Evolutionary conservation across 2,797 vertebrate species (phyloP).

Genomic region (Australoheros facetus): DNA sequence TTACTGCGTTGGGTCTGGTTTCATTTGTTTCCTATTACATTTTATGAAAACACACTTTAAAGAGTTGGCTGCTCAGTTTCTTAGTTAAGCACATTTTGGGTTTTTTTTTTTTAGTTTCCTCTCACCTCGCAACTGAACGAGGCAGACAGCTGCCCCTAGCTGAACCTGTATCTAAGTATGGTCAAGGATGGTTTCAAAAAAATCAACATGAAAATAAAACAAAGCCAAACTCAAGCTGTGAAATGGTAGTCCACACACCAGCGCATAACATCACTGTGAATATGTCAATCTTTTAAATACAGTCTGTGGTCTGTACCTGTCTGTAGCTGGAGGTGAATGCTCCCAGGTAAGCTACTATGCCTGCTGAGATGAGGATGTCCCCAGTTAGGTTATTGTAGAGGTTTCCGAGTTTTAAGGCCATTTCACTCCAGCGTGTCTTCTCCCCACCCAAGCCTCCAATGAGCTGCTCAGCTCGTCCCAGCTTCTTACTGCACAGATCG

Average conservation of each 20-base stretch:
- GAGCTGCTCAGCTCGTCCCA: constrained; percentile 86
- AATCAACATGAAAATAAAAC: no score
- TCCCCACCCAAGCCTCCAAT: constrained; percentile 92
- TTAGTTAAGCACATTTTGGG: no score
- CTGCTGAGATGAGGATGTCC: constrained; percentile 88
- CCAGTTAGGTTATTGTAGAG: constrained; percentile 87
- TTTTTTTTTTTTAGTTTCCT: no score
- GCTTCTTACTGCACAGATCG: constrained; percentile 89
- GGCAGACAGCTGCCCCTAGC: no score
- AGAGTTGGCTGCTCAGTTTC: no score
- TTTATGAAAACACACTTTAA: no score
- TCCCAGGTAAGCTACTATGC: constrained; percentile 87
- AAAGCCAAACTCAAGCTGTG: no score
- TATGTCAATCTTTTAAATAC: not conserved
- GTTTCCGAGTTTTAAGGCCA: constrained; percentile 81
- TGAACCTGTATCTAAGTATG: no score
- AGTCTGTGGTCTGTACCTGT: constrained; percentile 75
- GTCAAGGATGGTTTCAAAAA: no score
- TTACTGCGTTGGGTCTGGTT: no score
- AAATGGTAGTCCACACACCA: not conserved
- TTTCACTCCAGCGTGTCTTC: constrained; percentile 87
- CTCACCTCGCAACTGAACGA: no score
- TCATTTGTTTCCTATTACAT: no score
- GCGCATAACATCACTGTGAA: not conserved
- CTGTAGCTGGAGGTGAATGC: constrained; percentile 90